Conservation (phyloP, 2,797 vertebrate species). For the Columba guinea region DNA sequence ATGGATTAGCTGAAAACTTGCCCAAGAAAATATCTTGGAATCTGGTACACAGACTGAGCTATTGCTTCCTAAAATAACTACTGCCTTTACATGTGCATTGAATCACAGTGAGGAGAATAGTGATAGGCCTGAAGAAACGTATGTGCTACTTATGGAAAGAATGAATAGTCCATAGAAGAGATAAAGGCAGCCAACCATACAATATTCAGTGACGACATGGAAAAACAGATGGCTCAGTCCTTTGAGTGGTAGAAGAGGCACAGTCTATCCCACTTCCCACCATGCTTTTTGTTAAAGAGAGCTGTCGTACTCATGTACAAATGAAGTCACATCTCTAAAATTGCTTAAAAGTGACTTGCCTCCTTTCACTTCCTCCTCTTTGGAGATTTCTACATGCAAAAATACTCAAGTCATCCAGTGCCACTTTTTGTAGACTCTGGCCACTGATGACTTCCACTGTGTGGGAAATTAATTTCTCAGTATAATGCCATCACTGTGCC, state of each 20-base stretch:
- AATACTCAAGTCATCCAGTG: neutral
- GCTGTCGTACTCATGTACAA: neutral
- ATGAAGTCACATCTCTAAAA: slow-evolving; percentile 32
- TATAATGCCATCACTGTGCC: neutral
- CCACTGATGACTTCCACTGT: neutral
- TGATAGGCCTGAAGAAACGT: neutral
- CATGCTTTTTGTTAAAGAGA: neutral
- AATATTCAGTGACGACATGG: neutral
- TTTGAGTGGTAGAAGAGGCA: neutral
- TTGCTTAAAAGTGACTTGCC: neutral
- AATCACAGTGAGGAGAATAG: neutral
- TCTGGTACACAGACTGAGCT: neutral
- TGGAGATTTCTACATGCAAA: neutral
- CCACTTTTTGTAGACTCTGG: neutral
- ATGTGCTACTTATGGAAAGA: neutral
- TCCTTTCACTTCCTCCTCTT: slow-evolving; percentile 51
- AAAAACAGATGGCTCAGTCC: neutral
- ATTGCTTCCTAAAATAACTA: slow-evolving; percentile 8
- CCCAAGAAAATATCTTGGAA: neutral
- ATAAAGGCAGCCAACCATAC: neutral
- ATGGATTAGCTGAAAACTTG: slow-evolving; percentile 15
- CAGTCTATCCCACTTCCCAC: neutral
- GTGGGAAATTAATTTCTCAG: neutral
- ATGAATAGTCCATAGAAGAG: neutral
- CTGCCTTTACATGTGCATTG: neutral